Percentiles rank a stretch among this genome's conserved stretches.
These are phyloP conservation scores for Poeciliopsis turneri DNA, from an alignment of 2,797 vertebrate genomes.

Conservation along the genomic window DNA sequence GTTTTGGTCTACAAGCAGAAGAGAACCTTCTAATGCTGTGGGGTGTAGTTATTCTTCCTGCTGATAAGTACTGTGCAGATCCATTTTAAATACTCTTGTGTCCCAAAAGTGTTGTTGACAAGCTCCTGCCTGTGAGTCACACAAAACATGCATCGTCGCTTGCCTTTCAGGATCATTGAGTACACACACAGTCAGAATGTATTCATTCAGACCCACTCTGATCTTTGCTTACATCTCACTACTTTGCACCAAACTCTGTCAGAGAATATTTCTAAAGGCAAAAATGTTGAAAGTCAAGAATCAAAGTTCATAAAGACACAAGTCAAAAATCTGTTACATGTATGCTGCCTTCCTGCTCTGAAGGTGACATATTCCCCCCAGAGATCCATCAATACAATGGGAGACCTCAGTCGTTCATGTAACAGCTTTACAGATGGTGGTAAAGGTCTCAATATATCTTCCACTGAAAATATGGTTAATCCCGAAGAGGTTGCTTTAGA, in stretches of 20 bases:
- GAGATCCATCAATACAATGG: not conserved
- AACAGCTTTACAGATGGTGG: not conserved
- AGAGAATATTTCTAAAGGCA: not conserved
- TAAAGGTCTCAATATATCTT: not conserved
- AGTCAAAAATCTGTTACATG: not conserved
- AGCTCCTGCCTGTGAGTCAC: not conserved
- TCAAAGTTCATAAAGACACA: not conserved
- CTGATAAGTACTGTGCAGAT: not conserved
- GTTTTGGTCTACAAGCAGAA: not conserved
- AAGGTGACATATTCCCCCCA: not conserved
- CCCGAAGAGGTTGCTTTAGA: not conserved
- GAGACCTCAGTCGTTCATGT: not conserved
- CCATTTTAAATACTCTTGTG: not conserved
- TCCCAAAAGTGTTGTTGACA: not conserved
- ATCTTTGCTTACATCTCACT: conserved; percentile 1
- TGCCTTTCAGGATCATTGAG: not conserved
- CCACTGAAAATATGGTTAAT: not conserved
- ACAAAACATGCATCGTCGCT: not conserved
- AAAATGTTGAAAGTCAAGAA: not conserved
- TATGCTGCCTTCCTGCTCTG: not conserved
- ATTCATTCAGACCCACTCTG: not conserved
- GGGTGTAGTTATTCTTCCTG: not conserved
- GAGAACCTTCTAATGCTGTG: not conserved
- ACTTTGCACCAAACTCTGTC: not conserved
- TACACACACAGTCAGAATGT: not conserved